phyloP scores from a whole-genome alignment of 1,140 invertebrate genomes.

The Spodoptera litura region DNA sequence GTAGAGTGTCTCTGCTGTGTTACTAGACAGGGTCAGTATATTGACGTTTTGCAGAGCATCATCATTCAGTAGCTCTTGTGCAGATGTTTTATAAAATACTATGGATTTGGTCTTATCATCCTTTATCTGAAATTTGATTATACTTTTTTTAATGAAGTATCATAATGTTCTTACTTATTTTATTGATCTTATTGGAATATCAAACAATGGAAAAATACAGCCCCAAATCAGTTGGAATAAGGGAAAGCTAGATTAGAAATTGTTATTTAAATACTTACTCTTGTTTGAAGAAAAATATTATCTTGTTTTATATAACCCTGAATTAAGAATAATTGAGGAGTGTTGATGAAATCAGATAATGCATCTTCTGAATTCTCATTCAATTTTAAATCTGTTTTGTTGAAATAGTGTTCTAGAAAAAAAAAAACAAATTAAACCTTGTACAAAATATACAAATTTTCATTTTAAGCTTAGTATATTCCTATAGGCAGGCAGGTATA shows the following conservation, averaged over 20 bases:
- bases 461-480: too few species aligned
- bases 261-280: slow-evolving; percentile 60
- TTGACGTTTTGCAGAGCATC: slow-evolving; percentile 69
- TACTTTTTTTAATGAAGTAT: too few species aligned
- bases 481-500: too few species aligned
- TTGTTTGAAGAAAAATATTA: slow-evolving; percentile 59
- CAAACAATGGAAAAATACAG: too few species aligned
- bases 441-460: too few species aligned
- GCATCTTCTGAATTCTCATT: slow-evolving; percentile 64
- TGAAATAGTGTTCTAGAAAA: slow-evolving; percentile 71
- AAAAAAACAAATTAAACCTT: not conserved
- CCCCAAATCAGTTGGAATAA: not conserved
- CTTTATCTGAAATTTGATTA: slow-evolving; percentile 68
- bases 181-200: too few species aligned
- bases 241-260: not conserved
- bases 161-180: too few species aligned
- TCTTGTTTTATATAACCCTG: slow-evolving; percentile 63
- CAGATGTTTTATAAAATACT: slow-evolving; percentile 74
- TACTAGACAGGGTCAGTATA: slow-evolving; percentile 69
- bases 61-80: slow-evolving; percentile 58
- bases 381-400: slow-evolving; percentile 57
- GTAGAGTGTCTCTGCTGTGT: slow-evolving; percentile 73
- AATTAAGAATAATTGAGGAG: slow-evolving; percentile 68
- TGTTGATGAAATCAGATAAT: slow-evolving; percentile 73
- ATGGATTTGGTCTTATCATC: slow-evolving; percentile 66